Conservation (phyloP, 2,797 vertebrate species). For the Melanogrammus aeglefinus region DNA sequence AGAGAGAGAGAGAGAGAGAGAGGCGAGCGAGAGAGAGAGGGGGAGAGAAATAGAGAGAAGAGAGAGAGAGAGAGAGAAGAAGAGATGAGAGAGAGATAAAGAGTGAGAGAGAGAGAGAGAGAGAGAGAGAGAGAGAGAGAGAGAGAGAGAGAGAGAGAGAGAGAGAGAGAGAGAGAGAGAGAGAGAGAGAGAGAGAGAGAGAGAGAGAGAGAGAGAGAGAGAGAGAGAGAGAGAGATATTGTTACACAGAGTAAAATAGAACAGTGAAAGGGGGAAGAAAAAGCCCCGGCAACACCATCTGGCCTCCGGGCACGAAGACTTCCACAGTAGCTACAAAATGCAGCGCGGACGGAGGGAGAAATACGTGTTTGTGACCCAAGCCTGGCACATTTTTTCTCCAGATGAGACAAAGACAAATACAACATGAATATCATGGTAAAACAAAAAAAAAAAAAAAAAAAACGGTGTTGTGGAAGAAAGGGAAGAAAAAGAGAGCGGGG, state of each 20-base stretch:
- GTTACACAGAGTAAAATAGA: constrained; percentile 24
- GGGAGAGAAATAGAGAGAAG: no score
- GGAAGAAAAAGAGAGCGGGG: neutral
- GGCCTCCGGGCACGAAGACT: constrained; percentile 16
- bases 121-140: neutral
- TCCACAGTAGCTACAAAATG: constrained; percentile 18
- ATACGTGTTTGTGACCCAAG: constrained; percentile 38
- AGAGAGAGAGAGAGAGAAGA: no score
- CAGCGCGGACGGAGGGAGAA: neutral
- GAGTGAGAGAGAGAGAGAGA: no score
- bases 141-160: neutral
- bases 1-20: no score
- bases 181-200: neutral
- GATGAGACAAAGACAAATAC: constrained; percentile 50
- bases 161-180: neutral
- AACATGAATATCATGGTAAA: constrained; percentile 43
- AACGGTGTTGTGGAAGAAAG: neutral
- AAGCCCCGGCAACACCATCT: constrained; percentile 13
- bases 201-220: neutral
- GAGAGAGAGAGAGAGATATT: neutral
- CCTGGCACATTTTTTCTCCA: constrained; percentile 37
- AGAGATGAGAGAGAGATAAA: no score
- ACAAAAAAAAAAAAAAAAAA: constrained; percentile 49
- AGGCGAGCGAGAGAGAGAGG: no score
- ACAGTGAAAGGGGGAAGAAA: constrained; percentile 14